Percentiles rank a stretch among this genome's conserved stretches.
phyloP scores from a whole-genome alignment of 1,140 invertebrate species.

The Zaprionus nigranus region DNA sequence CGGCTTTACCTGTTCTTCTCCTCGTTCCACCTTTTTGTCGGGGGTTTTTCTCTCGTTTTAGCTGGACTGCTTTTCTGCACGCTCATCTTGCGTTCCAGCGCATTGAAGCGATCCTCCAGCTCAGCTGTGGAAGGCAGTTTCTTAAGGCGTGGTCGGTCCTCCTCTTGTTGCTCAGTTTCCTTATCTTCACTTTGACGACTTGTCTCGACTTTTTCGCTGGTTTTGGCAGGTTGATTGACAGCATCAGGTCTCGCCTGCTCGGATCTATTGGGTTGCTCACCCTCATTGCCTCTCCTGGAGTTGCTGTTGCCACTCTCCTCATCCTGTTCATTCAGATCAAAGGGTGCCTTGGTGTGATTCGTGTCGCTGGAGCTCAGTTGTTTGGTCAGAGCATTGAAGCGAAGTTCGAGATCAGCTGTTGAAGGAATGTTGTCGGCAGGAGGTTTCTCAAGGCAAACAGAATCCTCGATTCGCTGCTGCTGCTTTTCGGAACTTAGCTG shows the following conservation, averaged over 20 bases:
- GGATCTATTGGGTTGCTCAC: slow-evolving; percentile 29
- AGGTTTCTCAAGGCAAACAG: slow-evolving; percentile 22
- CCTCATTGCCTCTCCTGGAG: slow-evolving; percentile 37
- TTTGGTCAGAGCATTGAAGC: slow-evolving; percentile 69
- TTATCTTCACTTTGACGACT: slow-evolving; percentile 3
- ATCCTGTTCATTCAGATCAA: slow-evolving; percentile 49
- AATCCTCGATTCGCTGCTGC: slow-evolving; percentile 22
- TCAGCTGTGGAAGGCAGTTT: slow-evolving; percentile 78
- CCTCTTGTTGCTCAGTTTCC: slow-evolving; percentile 3
- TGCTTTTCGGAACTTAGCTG: slow-evolving; percentile 65
- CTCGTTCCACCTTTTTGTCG: slow-evolving; percentile 35
- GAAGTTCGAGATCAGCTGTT: slow-evolving; percentile 68
- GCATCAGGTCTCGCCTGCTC: slow-evolving; percentile 35
- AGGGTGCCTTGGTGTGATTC: slow-evolving; percentile 44
- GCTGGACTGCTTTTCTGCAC: slow-evolving; percentile 66
- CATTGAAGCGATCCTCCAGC: slow-evolving; percentile 76
- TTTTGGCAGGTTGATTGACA: slow-evolving; percentile 22
- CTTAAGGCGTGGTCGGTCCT: slow-evolving; percentile 57
- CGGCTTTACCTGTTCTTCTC: not conserved
- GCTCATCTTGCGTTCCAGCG: slow-evolving; percentile 69
- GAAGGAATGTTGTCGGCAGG: slow-evolving; percentile 61
- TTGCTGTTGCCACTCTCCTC: slow-evolving; percentile 7
- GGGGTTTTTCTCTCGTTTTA: slow-evolving; percentile 73
- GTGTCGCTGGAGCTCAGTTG: slow-evolving; percentile 63
- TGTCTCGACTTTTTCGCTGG: slow-evolving; percentile 23